Conservation (phyloP, 1,140 invertebrate species). For the Drosophila elegans region DNA sequence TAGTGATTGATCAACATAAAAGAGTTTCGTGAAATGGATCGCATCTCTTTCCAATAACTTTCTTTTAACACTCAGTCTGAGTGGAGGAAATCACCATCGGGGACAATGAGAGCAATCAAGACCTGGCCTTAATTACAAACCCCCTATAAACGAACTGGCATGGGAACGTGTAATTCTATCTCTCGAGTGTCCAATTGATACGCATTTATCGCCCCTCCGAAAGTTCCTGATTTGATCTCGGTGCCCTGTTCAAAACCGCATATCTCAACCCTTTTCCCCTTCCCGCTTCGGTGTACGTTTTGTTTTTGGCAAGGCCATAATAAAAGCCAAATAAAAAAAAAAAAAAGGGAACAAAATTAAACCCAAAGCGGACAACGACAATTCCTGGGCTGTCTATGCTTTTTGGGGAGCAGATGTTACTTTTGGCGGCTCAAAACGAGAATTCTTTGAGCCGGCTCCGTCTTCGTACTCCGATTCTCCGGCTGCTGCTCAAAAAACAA, state of each 20-base stretch:
- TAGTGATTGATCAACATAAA: not conserved
- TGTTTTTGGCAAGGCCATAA: slow-evolving; percentile 44
- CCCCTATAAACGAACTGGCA: slow-evolving; percentile 2
- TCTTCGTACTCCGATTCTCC: slow-evolving; percentile 13
- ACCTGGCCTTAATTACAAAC: slow-evolving; percentile 12
- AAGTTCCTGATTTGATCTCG: slow-evolving; percentile 19
- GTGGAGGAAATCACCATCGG: not conserved
- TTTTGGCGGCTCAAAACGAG: slow-evolving; percentile 68
- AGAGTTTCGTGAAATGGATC: not conserved
- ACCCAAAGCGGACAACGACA: slow-evolving; percentile 50
- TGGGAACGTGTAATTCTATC: slow-evolving; percentile 34
- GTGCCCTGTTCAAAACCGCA: slow-evolving; percentile 17
- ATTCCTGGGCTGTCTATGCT: slow-evolving; percentile 63
- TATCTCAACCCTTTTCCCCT: slow-evolving; percentile 25
- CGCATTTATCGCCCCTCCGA: slow-evolving; percentile 33
- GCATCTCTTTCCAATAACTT: not conserved
- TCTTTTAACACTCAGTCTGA: not conserved
- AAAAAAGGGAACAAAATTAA: slow-evolving; percentile 2
- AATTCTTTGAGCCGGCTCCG: slow-evolving; percentile 66
- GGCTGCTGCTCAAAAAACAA: slow-evolving; percentile 54
- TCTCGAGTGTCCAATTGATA: slow-evolving; percentile 44
- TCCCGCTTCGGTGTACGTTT: not conserved
- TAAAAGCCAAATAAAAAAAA: slow-evolving; percentile 26
- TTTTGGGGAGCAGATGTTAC: slow-evolving; percentile 80
- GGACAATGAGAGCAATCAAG: slow-evolving; percentile 30